Evolutionary conservation across 2,888 invertebrate genomes (phyloP), one percentile per base, ranked within the genome.

Genomic region (Adineta ricciae): DNA sequence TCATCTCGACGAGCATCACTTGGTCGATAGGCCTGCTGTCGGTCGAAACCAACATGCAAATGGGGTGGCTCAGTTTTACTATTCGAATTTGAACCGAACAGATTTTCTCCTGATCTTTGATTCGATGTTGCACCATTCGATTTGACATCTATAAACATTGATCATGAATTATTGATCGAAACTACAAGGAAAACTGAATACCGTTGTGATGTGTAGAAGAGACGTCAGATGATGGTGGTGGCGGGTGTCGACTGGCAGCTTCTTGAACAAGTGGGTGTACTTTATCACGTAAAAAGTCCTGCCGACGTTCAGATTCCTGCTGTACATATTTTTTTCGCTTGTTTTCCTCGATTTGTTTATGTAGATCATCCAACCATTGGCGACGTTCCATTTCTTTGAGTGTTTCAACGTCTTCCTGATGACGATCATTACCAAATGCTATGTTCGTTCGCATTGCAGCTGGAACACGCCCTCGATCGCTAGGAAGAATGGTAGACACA

Each of bases 381-480:
- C 83, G 64, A n/a, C 85, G 73, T 27, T 85, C 84, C 0, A 85
- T 36, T 82, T 85, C 85, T 83, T 84, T 85, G 7, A 78, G 50
- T 32, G 52, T 83, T 49, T 84, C 64, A 24, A 85, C 82, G 11
- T 85, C 83, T 27, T 85, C 85, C 5, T 85, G 83, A 50, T 38
- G 83, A 49, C 64, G 46, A 36, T 24, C 36, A 73, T 83, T 83
- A 41, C 85, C 85, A 50, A 85, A 85, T 11, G 54, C 19, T 27
- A 85, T 73, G 46, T 83, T 83, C 41, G 83, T 85, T 38, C 85
- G 41, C 85, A 85, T 85, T 7, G 85, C 85, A 4, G 85, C 73
- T 73, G 85, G 85, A 21, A 85, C 84, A 46, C 41, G 52, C 32
- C 54, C 32, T 52, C 83, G 84, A 85, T 85, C 84, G 49, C 41